Conservation (phyloP, 2,113 vertebrate species). For the Semnopithecus entellus region DNA sequence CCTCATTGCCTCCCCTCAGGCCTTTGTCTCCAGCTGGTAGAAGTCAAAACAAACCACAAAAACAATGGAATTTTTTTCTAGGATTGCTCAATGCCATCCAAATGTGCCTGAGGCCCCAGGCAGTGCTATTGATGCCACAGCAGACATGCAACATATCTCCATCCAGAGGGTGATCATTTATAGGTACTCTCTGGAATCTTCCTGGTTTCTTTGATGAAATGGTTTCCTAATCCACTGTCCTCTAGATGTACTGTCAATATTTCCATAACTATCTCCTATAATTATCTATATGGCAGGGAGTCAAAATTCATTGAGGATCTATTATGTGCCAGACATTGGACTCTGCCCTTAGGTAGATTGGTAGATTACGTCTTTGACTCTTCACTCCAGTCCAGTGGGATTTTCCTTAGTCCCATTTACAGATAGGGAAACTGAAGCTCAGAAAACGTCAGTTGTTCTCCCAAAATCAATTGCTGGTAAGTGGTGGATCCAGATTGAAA, state of each 20-base stretch:
- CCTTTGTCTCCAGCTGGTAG: conserved; percentile 8
- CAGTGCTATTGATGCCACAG: neutral
- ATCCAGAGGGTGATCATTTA: fast-evolving
- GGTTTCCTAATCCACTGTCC: neutral
- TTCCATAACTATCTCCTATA: neutral
- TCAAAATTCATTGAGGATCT: neutral
- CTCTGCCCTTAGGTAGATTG: neutral
- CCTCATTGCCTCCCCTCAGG: neutral
- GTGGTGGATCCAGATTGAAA: neutral
- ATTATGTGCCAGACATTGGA: neutral
- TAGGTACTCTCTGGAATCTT: neutral
- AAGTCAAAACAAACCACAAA: neutral
- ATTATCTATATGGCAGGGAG: too few relatives aligned
- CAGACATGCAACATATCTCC: neutral
- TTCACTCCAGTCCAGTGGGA: neutral
- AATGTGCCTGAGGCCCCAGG: neutral
- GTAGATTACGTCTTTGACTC: neutral
- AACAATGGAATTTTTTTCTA: neutral
- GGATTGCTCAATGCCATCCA: neutral
- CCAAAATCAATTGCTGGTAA: neutral
- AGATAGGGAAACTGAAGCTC: neutral
- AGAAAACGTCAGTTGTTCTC: neutral
- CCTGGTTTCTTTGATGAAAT: neutral
- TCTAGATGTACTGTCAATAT: neutral
- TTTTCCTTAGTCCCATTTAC: neutral